Evolutionary conservation across 1,140 invertebrate species (phyloP), one percentile per base, ranked within the genome.

Genomic region (Cotesia typhae): DNA sequence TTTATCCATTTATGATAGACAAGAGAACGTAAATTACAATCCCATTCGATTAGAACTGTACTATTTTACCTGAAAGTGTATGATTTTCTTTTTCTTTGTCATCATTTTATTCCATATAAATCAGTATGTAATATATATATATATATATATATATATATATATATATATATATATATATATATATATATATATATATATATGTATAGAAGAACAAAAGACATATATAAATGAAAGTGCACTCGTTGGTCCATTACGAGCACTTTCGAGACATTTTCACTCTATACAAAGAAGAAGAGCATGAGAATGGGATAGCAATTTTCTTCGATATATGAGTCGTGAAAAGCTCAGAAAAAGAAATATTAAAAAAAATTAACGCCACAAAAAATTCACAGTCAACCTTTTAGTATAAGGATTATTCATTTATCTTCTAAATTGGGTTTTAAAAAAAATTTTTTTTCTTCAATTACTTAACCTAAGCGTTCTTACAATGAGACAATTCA

Each of bases 201-300:
- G 9, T 47, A 47, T 59, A 59, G 28, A 20, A 28, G 20, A 9
- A 20, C 12, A 63, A n/a, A 36, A 37, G 9, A 63, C 60, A 63
- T 63, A 37, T 63, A 63, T 63, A 63, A 63, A 63, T 63, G 37
- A 63, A 63, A 63, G 60, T 63, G 60, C 60, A 63, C 60, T 63
- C 37, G 60, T 63, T 63, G 35, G 60, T 38, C 60, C 60, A 63
- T 63, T 63, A 63, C 35, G 60, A 63, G 60, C 60, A 63, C 60
- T 63, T 63, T 14, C 60, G 3, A 63, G 35, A 63, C 37, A 63
- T 63, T 63, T 63, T 63, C 28, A 63, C 60, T 63, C 35, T 37
- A 63, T 36, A 37, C 10, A 36, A 63, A 63, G 57, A 63, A 63
- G 28, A 63, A 63, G 60, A 41, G 60, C 60, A 63, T 37, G 60